Conservation (phyloP, 2,113 vertebrate genomes). For the Dicerorhinus sumatrensis region DNA sequence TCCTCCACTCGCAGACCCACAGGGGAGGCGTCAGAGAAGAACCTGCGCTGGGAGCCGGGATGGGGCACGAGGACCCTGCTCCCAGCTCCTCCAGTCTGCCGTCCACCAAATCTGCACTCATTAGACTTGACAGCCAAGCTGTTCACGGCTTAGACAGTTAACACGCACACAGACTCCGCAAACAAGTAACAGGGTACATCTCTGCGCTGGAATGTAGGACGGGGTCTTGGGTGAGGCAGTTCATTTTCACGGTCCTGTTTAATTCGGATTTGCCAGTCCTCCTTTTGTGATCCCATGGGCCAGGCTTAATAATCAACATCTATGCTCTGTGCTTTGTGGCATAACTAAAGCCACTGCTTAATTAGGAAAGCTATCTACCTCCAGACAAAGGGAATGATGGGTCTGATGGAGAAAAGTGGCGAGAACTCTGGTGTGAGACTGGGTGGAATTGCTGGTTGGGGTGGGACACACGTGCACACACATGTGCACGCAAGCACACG, state of each 20-base stretch:
- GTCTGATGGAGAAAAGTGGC: conserved; percentile 65
- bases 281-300: conserved; percentile 73
- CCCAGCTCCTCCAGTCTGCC: conserved; percentile 55
- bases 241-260: conserved; percentile 78
- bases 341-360: conserved; percentile 85
- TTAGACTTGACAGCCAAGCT: conserved; percentile 68
- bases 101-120: conserved; percentile 61
- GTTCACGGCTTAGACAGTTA: conserved; percentile 65
- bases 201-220: neutral
- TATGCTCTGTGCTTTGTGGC: conserved; percentile 74
- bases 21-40: rapidly evolving
- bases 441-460: neutral
- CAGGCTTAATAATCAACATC: conserved; percentile 82
- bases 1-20: neutral
- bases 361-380: conserved; percentile 81
- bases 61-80: neutral
- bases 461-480: neutral
- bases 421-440: conserved; percentile 7
- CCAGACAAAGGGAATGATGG: conserved; percentile 79
- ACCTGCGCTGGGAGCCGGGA: rapidly evolving
- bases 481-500: neutral
- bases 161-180: conserved; percentile 55
- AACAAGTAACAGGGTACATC: conserved; percentile 45
- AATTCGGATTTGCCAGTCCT: conserved; percentile 77
- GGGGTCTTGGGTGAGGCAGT: conserved; percentile 60